Evolutionary conservation across 2,113 vertebrate genomes (phyloP), one percentile per base, ranked within the genome.

Genomic region (Ophiodon elongatus): DNA sequence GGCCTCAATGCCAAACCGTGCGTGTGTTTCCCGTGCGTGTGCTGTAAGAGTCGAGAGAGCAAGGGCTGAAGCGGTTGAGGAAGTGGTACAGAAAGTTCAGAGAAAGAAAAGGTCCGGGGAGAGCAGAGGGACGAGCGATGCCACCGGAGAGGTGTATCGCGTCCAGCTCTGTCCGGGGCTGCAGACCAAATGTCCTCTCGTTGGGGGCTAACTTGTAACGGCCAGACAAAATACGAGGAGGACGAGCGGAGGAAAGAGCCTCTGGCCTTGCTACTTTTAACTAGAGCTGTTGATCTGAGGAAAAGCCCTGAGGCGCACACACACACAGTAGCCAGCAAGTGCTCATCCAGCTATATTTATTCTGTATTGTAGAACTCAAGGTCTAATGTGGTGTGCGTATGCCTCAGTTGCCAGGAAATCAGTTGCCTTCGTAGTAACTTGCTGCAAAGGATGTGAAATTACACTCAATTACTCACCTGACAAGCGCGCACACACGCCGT

Each of bases 381-480:
- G 17, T 81, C 31, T 67, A 57, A 73, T 82, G 54, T 73, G 19
- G 47, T 64, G 54, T 57, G 47, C 35, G 8, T 79, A 29, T 86
- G 37, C 35, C 52, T 60, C 70, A 47, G 57, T 23, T 75, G 86
- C 88, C 90, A 92, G 93, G 89, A 93, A 93, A 87, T 88, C 83
- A 25, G 82, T 86, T 89, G 82, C 82, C 73, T 88, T 80, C 57
- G 25, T 75, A 81, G 80, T 80, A 75, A 78, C 72, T 79, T 68
- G 64, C 76, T 87, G 82, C 85, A 89, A 74, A 88, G 88, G 89
- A 91, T 90, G 89, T 91, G 80, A 91, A 87, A 93, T 86, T 74
- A 80, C 70, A 84, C 78, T 78, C 65, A 56, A 69, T 84, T 87
- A 86, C 83, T 43, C 66, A 86, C 84, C 77, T 89, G 68, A 33